Conservation (phyloP, 2,797 vertebrate genomes). For the Nyctibius grandis region DNA sequence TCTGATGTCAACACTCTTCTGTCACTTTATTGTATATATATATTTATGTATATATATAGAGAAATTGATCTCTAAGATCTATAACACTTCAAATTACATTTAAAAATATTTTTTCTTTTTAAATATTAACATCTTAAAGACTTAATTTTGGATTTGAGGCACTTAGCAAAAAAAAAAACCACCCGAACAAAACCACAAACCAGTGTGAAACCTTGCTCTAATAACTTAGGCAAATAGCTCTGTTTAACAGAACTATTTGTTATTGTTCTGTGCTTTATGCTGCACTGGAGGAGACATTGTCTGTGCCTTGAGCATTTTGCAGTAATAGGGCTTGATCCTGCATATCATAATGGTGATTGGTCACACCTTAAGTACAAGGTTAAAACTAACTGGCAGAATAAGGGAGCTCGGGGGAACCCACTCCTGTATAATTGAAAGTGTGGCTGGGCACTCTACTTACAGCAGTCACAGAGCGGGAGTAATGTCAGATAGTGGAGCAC, state of each 20-base stretch:
- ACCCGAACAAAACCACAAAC: neutral
- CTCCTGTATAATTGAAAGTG: neutral
- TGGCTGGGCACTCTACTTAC: neutral
- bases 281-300: neutral
- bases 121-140: neutral
- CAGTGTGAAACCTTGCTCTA: neutral
- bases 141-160: neutral
- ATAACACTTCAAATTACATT: neutral
- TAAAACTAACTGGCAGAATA: neutral
- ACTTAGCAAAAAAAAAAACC: neutral
- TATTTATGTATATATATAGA: neutral
- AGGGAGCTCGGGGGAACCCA: neutral
- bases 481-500: neutral
- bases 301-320: neutral
- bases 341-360: neutral
- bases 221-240: neutral
- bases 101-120: neutral
- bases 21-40: neutral
- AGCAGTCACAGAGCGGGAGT: neutral
- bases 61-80: neutral
- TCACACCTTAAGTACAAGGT: neutral
- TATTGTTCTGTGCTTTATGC: neutral
- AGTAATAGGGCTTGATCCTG: neutral
- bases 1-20: constrained; percentile 35
- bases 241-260: neutral